Evolutionary conservation across 2,888 invertebrate species (phyloP).

Genomic region (Brachyopa scutellaris): DNA sequence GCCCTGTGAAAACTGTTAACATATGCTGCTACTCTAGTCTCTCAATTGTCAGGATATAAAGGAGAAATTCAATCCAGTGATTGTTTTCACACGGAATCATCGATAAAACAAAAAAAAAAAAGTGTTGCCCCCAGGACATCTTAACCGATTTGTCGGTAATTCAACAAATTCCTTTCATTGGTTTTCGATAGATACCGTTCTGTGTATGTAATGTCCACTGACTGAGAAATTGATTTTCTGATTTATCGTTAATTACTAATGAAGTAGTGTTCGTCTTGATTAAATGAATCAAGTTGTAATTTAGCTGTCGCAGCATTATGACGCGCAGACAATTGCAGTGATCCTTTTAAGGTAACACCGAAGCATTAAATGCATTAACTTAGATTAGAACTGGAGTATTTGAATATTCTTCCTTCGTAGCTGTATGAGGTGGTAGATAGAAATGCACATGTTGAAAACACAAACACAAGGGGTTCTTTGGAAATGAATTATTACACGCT

Average conservation of each 20-base stretch:
- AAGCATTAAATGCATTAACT: conserved; percentile 21
- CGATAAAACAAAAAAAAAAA: conserved; percentile 17
- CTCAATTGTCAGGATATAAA: conserved; percentile 37
- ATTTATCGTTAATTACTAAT: not conserved
- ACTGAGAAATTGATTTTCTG: conserved; percentile 9
- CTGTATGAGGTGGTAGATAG: not conserved
- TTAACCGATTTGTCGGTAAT: conserved; percentile 1
- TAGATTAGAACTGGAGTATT: not conserved
- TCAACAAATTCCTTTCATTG: conserved; percentile 7
- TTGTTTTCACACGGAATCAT: conserved; percentile 43
- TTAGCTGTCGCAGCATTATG: conserved; percentile 4
- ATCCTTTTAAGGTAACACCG: conserved; percentile 5
- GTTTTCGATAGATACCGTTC: not conserved
- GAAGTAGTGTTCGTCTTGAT: not conserved
- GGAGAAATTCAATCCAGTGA: conserved; percentile 31
- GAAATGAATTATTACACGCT: conserved; percentile 28
- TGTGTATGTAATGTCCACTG: no score
- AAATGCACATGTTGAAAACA: not conserved
- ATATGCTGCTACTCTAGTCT: conserved; percentile 14
- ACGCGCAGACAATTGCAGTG: not conserved
- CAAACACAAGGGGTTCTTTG: not conserved
- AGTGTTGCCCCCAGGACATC: not conserved
- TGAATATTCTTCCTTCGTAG: not conserved
- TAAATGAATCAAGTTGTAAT: conserved; percentile 2
- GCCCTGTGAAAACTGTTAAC: not conserved